phyloP scores from a whole-genome alignment of 2,113 vertebrate species.

The Caranx melampygus region DNA sequence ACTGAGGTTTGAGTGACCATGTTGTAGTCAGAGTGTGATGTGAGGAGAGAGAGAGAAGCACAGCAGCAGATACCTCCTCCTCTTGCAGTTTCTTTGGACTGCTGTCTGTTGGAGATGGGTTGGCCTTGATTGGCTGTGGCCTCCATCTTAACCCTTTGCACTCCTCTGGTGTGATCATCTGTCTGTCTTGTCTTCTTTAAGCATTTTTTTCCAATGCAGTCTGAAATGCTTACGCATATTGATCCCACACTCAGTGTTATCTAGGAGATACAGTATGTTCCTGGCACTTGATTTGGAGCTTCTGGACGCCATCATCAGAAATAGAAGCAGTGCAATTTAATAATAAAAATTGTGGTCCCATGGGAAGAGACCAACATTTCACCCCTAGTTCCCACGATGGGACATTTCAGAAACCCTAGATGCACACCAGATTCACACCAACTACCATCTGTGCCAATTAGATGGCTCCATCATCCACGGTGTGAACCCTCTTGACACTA shows the following conservation, averaged over 20 bases:
- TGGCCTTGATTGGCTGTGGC: constrained; percentile 59
- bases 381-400: constrained; percentile 33
- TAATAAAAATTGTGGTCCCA: constrained; percentile 1
- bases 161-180: constrained; percentile 20
- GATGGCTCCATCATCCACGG: background rate
- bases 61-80: constrained; percentile 39
- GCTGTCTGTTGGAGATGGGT: constrained; percentile 35
- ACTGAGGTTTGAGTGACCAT: constrained; percentile 17
- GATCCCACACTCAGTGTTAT: background rate
- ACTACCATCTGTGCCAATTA: background rate
- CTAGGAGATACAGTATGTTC: background rate
- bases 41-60: constrained; percentile 27
- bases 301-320: background rate
- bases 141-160: constrained; percentile 67
- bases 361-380: constrained; percentile 26
- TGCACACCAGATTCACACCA: constrained; percentile 15
- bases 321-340: constrained; percentile 36
- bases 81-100: constrained; percentile 34
- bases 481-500: background rate
- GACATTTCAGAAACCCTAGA: constrained; percentile 21
- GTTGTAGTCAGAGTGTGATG: constrained; percentile 5
- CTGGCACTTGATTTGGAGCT: background rate
- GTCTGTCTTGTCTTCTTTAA: background rate
- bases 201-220: background rate
- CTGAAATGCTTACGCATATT: background rate